Base-by-base conservation (phyloP, 2,113 vertebrate species). In the Sialia sialis region DNA sequence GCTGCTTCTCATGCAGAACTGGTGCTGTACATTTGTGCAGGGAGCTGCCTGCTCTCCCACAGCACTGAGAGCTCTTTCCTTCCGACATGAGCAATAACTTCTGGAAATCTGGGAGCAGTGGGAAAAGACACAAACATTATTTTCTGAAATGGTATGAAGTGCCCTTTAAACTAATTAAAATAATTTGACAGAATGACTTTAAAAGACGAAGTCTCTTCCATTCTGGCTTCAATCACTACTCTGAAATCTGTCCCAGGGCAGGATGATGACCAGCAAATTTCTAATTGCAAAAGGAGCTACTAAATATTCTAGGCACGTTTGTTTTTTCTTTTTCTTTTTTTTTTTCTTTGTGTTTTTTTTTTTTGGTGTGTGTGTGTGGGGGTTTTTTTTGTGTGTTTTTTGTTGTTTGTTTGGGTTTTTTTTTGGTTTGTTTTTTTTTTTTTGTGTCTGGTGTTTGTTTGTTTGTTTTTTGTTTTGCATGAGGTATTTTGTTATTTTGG, bases 1-100 rank as follows among this genome's bases (percentile, higher is more conserved):
- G 11, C 78, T 87, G 41, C 3, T 93, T 87, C 78, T 87, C 84
- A 89, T 62, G 90, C 93, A 93, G 75, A 91, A 80, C 74, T 0
- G 1, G 26, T 13, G 63, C 38, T 23, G 22, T 25, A 0, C 49
- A 4, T 79, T 36, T 55, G 51, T 89, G 74, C 81, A 85, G 70
- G 68, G 85, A 70, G 38, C 52, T 82, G 64, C 77, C 12, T 39
- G 32, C 29, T 51, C 48, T 23, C 84, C 68, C 80, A n/a, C 16
- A 25, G 63, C 16, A 8, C 43, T 77, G 30, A 7, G 29, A 62
- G 38, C 64, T 64, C n/a, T 21, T 87, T 58, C 32, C 74, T n/a
- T 27, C 20, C 82, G 66, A 68, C 27, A 38, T 1, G 27, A 88
- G 59, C 63, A 62, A 16, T 29, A 88, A 83, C 38, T 79, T 92